These are phyloP conservation scores for Dicycla oo DNA, from an alignment of 2,888 invertebrate species.

Conservation along the genomic window DNA sequence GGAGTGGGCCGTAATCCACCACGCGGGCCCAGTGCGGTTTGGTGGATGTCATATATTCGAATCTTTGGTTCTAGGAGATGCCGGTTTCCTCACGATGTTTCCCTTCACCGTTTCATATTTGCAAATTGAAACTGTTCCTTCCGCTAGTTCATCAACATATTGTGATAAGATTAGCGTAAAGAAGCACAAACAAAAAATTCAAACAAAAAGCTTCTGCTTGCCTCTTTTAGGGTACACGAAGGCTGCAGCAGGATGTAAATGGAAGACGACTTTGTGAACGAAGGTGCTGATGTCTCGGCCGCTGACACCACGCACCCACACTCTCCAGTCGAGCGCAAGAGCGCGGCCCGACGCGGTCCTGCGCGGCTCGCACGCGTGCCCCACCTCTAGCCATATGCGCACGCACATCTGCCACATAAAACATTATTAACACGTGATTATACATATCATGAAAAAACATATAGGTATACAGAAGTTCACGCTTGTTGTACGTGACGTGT, in stretches of 20 bases:
- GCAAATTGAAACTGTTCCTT: background rate
- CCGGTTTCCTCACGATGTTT: background rate
- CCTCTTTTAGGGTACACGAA: constrained; percentile 88
- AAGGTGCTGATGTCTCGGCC: constrained; percentile 86
- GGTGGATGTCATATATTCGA: background rate
- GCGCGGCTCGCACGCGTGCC: constrained; percentile 86
- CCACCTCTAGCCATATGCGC: constrained; percentile 88
- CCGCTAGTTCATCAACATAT: constrained; percentile 4
- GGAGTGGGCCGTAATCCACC: background rate
- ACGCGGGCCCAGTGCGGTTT: background rate
- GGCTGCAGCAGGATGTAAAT: constrained; percentile 82
- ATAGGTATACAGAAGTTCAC: constrained; percentile 10
- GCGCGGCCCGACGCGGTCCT: constrained; percentile 82
- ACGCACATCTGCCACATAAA: constrained; percentile 83
- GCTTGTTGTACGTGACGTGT: constrained; percentile 5
- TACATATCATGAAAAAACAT: constrained; percentile 15
- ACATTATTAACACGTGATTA: constrained; percentile 42
- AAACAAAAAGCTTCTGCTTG: constrained; percentile 50
- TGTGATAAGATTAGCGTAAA: background rate
- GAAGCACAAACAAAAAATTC: background rate
- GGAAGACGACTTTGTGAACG: constrained; percentile 88
- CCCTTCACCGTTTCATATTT: constrained; percentile 2
- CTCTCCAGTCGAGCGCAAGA: constrained; percentile 86
- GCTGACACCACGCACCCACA: constrained; percentile 85
- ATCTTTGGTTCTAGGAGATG: background rate